These are phyloP conservation scores for Natator depressus DNA, from an alignment of 2,113 vertebrate genomes.

Conservation along the genomic window DNA sequence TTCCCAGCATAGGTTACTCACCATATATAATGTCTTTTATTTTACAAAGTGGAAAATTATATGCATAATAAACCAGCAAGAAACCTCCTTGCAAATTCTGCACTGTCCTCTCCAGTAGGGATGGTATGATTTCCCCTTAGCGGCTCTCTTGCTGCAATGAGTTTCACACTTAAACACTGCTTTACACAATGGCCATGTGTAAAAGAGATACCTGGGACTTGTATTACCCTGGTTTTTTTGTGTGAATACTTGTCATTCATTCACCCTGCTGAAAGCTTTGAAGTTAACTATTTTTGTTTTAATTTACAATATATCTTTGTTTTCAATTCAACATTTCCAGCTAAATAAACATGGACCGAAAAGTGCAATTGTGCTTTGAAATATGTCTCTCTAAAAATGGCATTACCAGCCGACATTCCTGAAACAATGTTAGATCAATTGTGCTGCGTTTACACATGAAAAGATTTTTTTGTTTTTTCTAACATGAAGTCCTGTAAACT, in stretches of 20 bases:
- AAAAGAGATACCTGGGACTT: rapidly evolving
- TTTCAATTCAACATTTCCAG: background rate
- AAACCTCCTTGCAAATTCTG: background rate
- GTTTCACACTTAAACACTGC: background rate
- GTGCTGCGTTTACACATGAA: background rate
- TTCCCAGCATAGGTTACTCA: background rate
- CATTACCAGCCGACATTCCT: background rate
- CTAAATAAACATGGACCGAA: background rate
- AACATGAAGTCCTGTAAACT: background rate
- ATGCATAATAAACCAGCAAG: background rate
- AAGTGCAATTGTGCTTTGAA: background rate
- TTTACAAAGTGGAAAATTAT: background rate
- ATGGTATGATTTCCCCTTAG: background rate
- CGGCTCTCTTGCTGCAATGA: background rate
- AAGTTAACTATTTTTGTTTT: background rate
- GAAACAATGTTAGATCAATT: background rate
- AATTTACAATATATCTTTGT: background rate
- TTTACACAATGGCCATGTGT: background rate
- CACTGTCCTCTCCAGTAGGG: background rate
- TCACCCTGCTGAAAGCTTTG: background rate
- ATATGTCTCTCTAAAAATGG: background rate
- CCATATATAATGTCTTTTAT: background rate
- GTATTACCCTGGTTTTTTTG: background rate
- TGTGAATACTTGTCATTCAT: background rate
- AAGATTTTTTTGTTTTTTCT: background rate